Base-by-base conservation (phyloP, 2,113 vertebrate species). In the Prionailurus viverrinus region DNA sequence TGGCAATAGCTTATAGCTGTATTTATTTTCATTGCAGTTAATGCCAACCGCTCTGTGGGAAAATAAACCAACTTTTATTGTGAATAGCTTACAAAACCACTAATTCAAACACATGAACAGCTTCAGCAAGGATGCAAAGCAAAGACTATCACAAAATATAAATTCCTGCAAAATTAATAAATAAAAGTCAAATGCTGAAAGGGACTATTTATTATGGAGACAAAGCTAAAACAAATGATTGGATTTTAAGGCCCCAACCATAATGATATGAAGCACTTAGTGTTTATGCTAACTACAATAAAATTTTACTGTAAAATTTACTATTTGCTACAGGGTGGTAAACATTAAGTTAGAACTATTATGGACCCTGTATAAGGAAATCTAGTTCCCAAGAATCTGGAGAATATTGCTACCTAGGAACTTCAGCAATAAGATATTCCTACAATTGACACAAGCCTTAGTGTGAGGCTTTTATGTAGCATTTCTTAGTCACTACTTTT, bases 41-140 rank as follows among this genome's bases (percentile, higher is more conserved):
- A 55, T 69, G 74, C 29, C n/a, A 94, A 93, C 12, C 1, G 73
- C 23, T 71, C 13, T 79, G 7, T 66, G 7, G 66, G 84, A 97
- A 98, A 95, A 74, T 41, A 95, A 97, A 91, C 10, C 23, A 68
- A 82, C 33, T 76, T 96, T 94, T 94, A 84, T 29, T 92, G 15
- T 81, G 63, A 96, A 83, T 27, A 89, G 25, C 36, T 88, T 85
- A 97, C 11, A 83, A 90, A 93, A 91, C 73, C 63, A 90, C 51
- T 66, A 97, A 87, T 71, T 25, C 18, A 88, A 94, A 84, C 71
- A 94, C 11, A 71, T 71, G 74, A 92, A 89, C 36, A 79, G 82
- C 39, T 36, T 95, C 36, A 90, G 41, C 18, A 89, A 84, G 36
- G n/a, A 48, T 94, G 36, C 51, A 88, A 91, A 97, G 95, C 69